Base-by-base conservation (phyloP, 2,797 vertebrate genomes). In the Rachycentron canadum region DNA sequence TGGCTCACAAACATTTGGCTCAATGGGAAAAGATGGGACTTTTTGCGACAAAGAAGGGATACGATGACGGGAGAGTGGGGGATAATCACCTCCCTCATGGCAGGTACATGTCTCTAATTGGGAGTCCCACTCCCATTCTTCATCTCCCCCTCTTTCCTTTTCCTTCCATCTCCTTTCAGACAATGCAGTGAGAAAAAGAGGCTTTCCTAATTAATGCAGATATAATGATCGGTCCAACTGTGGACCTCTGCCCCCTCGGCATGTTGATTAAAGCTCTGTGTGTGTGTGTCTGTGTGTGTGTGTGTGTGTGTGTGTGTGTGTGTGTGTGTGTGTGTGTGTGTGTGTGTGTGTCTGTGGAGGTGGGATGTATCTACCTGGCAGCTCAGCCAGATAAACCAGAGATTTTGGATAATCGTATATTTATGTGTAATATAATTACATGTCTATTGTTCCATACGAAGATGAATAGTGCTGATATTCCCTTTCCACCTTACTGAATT, bases 141-240 rank as follows among this genome's bases (percentile, higher is more conserved):
- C 25, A 5, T 19, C 60, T 14, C 41, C 72, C 57, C 62, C 60
- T 23, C 30, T 23, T 17, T 41, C 49, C 16, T 49, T 60, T 47
- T 34, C 43, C 70, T 84, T 61, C 86, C 55, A 69, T 86, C 72
- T 38, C 63, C 52, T 75, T 57, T 77, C 76, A 86, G 70, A 88
- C 85, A 88, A 82, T 84, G 74, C 69, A 73, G 78, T 49, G 66
- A 84, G 78, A 83, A 82, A 81, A 75, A 36, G 71, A 74, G 41
- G 25, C 55, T 79, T 79, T 81, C 78, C 84, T 93, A 94, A 95
- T 94, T 88, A 92, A 94, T 92, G 92, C 90, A 89, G 89, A 85
- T 92, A 91, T 93, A 93, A 94, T 93, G 91, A 94, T 91, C 85
- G 86, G 84, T 89, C 91, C 88, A 84, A 78, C 89, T 90, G 90